phyloP scores from a whole-genome alignment of 1,140 invertebrate genomes.

The Drosophila azteca region DNA sequence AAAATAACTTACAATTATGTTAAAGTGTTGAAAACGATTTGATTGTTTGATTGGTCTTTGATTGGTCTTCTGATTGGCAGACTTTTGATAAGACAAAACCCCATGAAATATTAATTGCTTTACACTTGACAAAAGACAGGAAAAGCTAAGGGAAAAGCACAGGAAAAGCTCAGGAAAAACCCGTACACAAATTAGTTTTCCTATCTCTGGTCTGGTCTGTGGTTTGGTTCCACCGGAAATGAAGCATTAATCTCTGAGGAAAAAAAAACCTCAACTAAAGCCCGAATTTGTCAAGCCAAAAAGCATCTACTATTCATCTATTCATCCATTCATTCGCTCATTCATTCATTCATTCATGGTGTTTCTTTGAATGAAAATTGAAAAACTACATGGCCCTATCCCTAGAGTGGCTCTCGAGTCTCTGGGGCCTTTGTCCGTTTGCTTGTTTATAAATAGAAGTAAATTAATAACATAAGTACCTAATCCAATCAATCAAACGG shows the following conservation, averaged over 20 bases:
- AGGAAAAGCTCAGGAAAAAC: too few species aligned
- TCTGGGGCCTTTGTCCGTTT: constrained; percentile 67
- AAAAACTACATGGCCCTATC: constrained; percentile 39
- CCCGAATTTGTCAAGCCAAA: constrained; percentile 63
- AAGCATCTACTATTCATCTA: constrained; percentile 41
- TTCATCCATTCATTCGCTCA: constrained; percentile 23
- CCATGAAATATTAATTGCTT: constrained; percentile 72
- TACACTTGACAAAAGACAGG: constrained; percentile 54
- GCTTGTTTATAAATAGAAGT: constrained; percentile 81
- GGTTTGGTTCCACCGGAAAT: constrained; percentile 68
- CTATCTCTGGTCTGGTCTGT: too few species aligned
- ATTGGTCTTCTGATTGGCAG: constrained; percentile 29
- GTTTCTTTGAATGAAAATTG: constrained; percentile 69
- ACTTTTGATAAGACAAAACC: constrained; percentile 18
- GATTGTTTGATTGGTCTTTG: constrained; percentile 60
- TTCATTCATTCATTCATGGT: constrained; percentile 46
- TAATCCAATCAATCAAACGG: constrained; percentile 82
- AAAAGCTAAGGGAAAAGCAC: not conserved
- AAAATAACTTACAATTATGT: constrained; percentile 77
- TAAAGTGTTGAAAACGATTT: constrained; percentile 78
- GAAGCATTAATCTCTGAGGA: constrained; percentile 60
- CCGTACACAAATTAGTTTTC: not conserved
- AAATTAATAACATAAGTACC: constrained; percentile 83
- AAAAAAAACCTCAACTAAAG: constrained; percentile 30
- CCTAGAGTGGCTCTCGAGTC: constrained; percentile 21